A percentile compares a stretch with the other conserved stretches of the same genome.
Conservation (phyloP, 2,113 vertebrate species). For the Alethe diademata region DNA sequence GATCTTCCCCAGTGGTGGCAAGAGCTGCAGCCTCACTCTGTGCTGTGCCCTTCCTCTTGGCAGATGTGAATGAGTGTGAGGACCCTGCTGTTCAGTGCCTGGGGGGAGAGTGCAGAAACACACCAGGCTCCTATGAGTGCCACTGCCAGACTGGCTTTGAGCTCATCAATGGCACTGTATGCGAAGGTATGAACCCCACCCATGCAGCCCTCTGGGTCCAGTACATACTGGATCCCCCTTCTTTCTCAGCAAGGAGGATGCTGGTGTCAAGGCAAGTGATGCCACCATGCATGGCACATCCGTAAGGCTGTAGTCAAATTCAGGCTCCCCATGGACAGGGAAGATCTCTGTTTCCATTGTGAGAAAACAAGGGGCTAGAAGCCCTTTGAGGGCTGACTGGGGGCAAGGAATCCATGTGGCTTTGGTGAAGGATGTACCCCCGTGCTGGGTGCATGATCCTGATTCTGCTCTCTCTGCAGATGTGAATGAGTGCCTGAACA, state of each 20-base stretch:
- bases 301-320: not conserved
- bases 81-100: slow-evolving; percentile 64
- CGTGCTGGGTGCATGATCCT: not conserved
- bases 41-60: slow-evolving; percentile 29
- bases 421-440: not conserved
- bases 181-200: slow-evolving; percentile 57
- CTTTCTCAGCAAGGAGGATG: not conserved
- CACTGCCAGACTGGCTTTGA: slow-evolving; percentile 76
- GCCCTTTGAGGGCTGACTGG: not conserved
- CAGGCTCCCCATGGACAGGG: not conserved
- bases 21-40: not conserved
- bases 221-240: not conserved
- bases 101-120: slow-evolving; percentile 79
- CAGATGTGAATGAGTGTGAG: slow-evolving; percentile 80
- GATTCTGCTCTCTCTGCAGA: slow-evolving; percentile 72
- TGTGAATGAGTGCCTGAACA: slow-evolving; percentile 86
- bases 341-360: not conserved
- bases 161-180: slow-evolving; percentile 59
- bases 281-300: not conserved
- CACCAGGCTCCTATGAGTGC: slow-evolving; percentile 78
- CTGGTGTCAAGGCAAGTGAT: not conserved
- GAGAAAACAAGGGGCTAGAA: not conserved
- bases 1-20: not conserved
- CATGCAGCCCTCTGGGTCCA: not conserved
- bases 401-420: not conserved